Evolutionary conservation across 2,888 invertebrate species (phyloP).

Genomic region (Yponomeuta cagnagella): DNA sequence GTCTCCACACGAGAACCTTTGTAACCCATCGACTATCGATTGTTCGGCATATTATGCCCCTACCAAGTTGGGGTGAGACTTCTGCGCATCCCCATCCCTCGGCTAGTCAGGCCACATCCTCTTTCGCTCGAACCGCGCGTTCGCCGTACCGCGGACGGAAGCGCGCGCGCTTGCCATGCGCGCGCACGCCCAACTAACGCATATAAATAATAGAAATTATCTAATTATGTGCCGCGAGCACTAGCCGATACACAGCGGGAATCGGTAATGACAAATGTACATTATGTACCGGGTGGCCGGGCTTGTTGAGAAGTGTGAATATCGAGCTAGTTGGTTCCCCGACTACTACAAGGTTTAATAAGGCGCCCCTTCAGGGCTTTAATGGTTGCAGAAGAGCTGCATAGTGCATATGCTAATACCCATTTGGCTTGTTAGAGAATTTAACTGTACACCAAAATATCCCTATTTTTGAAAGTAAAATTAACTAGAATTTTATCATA

Average conservation of each 20-base stretch:
- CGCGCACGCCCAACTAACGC: constrained; percentile 48
- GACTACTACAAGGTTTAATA: too few relatives aligned
- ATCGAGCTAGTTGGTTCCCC: too few relatives aligned
- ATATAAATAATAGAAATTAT: constrained; percentile 75
- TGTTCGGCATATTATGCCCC: too few relatives aligned
- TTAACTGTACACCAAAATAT: too few relatives aligned
- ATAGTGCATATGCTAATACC: too few relatives aligned
- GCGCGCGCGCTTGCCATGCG: constrained; percentile 51
- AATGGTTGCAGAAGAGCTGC: too few relatives aligned
- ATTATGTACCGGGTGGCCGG: constrained; percentile 27
- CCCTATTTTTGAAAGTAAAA: too few relatives aligned
- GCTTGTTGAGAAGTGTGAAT: not conserved
- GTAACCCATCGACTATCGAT: too few relatives aligned
- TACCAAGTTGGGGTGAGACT: not conserved
- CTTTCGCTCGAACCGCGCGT: constrained; percentile 57
- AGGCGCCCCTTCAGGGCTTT: too few relatives aligned
- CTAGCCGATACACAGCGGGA: constrained; percentile 48
- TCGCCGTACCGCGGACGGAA: constrained; percentile 63
- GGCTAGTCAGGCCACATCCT: constrained; percentile 48
- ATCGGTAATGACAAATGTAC: constrained; percentile 47
- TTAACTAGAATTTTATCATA: too few relatives aligned
- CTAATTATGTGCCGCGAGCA: constrained; percentile 64
- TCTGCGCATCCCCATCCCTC: not conserved
- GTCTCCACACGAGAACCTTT: too few relatives aligned
- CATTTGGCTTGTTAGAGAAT: too few relatives aligned